phyloP scores from a whole-genome alignment of 2,888 invertebrate species.

The Agrilus cyanescens region DNA sequence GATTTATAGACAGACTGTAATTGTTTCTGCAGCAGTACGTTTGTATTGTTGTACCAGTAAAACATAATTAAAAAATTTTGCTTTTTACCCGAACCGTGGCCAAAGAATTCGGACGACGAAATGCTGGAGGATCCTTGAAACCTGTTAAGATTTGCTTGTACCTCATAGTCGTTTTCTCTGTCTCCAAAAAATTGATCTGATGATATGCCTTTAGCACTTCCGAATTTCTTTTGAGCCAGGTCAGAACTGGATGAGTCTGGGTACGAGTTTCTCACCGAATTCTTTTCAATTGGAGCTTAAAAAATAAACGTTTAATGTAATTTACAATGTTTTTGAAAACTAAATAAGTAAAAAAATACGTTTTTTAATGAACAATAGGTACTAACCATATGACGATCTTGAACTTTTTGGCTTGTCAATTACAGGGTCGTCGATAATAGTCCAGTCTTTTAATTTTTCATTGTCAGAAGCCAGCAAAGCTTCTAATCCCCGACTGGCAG shows the following conservation, averaged over 20 bases:
- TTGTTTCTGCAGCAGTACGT: no score
- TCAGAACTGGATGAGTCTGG: slow-evolving; percentile 38
- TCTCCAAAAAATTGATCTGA: slow-evolving; percentile 94
- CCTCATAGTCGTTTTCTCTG: slow-evolving; percentile 45
- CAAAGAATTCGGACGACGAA: slow-evolving; percentile 92
- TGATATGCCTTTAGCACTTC: slow-evolving; percentile 93
- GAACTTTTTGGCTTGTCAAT: slow-evolving; percentile 16
- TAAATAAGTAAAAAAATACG: not conserved
- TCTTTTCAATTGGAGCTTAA: slow-evolving; percentile 11
- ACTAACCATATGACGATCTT: not conserved
- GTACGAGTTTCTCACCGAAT: slow-evolving; percentile 12
- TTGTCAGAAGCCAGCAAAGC: slow-evolving; percentile 20
- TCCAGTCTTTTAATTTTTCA: slow-evolving; percentile 31
- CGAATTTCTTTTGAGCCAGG: slow-evolving; percentile 91
- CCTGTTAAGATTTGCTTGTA: slow-evolving; percentile 47
- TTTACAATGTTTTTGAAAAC: not conserved
- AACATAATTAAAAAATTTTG: no score
- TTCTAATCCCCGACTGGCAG: slow-evolving; percentile 19
- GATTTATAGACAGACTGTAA: not conserved
- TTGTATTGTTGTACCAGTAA: no score
- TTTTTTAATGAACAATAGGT: not conserved
- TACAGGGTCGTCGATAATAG: slow-evolving; percentile 33
- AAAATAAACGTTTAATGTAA: not conserved
- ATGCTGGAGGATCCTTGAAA: slow-evolving; percentile 93
- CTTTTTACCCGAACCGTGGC: slow-evolving; percentile 25